phyloP scores from a whole-genome alignment of 2,797 vertebrate species.

The Takifugu rubripes region DNA sequence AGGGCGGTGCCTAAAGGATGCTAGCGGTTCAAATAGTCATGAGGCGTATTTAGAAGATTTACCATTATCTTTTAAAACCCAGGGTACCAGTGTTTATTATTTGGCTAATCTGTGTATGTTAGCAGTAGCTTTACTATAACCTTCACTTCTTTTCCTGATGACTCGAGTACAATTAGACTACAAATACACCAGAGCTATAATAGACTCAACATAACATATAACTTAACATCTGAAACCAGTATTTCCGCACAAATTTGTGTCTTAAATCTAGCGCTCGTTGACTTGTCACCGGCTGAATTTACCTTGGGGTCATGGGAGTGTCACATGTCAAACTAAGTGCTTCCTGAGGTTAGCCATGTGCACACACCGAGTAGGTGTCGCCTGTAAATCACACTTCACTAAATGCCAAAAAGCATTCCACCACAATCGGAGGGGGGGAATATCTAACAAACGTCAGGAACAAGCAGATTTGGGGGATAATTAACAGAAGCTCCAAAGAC shows the following conservation, averaged over 20 bases:
- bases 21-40: not conserved
- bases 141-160: too few species aligned
- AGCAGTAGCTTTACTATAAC: too few species aligned
- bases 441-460: not conserved
- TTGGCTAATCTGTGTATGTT: not conserved
- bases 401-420: slow-evolving; percentile 36
- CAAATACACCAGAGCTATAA: too few species aligned
- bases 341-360: slow-evolving; percentile 55
- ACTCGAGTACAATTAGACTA: too few species aligned
- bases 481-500: not conserved
- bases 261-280: slow-evolving; percentile 2
- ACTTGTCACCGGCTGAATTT: slow-evolving; percentile 9
- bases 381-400: slow-evolving; percentile 48
- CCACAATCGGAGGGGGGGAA: slow-evolving; percentile 8
- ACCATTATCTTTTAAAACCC: too few species aligned
- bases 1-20: not conserved
- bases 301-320: slow-evolving; percentile 43
- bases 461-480: not conserved
- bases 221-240: too few species aligned
- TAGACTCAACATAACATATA: too few species aligned
- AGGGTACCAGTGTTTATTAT: not conserved
- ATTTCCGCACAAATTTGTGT: too few species aligned
- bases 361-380: slow-evolving; percentile 41
- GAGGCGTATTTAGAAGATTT: too few species aligned
- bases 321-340: slow-evolving; percentile 56